These are phyloP conservation scores for Caenorhabditis sp. DNA, from an alignment of 2,888 invertebrate species.

Conservation along the genomic window DNA sequence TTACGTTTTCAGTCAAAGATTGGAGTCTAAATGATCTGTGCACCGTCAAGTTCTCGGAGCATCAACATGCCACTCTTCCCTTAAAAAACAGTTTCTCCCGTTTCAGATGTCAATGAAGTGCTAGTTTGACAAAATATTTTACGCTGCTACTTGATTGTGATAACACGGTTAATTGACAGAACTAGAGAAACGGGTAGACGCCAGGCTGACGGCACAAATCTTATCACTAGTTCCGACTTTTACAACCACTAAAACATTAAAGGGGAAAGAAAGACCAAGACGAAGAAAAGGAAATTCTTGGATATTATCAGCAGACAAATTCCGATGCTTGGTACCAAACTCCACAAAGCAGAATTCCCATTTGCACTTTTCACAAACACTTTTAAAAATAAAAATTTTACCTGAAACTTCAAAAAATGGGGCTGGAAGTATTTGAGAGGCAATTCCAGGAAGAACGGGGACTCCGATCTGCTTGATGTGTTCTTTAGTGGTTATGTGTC, in stretches of 20 bases:
- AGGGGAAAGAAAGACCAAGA: constrained; percentile 11
- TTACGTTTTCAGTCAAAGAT: background rate
- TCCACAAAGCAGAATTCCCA: background rate
- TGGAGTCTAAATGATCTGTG: constrained; percentile 1
- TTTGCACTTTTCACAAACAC: background rate
- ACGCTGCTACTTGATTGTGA: constrained; percentile 16
- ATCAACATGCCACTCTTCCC: constrained; percentile 14
- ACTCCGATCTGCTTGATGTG: constrained; percentile 72
- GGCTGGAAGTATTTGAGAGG: constrained; percentile 4
- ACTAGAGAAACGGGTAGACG: constrained; percentile 45
- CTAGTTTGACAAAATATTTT: constrained; percentile 46
- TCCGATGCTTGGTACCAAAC: constrained; percentile 1
- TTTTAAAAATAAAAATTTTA: background rate
- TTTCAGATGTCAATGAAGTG: constrained; percentile 41
- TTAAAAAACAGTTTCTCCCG: background rate
- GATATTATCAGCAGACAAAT: constrained; percentile 9
- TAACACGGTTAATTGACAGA: constrained; percentile 18
- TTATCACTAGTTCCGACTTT: constrained; percentile 53
- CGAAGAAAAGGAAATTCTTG: constrained; percentile 10
- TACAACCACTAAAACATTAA: constrained; percentile 44
- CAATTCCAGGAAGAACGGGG: constrained; percentile 70
- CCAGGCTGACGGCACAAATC: constrained; percentile 43
- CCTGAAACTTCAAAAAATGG: constrained; percentile 30
- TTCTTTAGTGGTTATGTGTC: constrained; percentile 49
- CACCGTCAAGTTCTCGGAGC: background rate